phyloP scores from a whole-genome alignment of 2,113 vertebrate species.

The Strigops habroptila region DNA sequence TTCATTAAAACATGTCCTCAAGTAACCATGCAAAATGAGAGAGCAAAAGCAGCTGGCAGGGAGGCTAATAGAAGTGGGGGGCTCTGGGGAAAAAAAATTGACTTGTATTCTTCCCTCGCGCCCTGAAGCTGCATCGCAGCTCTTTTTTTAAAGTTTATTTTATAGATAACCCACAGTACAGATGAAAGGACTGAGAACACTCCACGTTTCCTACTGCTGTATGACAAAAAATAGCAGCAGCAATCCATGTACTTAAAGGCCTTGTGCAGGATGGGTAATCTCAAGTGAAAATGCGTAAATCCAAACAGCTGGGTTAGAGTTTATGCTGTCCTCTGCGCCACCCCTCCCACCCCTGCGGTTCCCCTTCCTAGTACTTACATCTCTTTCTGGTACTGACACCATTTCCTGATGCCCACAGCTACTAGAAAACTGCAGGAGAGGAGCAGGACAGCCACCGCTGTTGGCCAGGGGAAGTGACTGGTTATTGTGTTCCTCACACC shows the following conservation, averaged over 20 bases:
- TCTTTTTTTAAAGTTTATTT: neutral
- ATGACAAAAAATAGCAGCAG: neutral
- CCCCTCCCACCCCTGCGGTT: neutral
- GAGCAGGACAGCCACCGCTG: conserved; percentile 44
- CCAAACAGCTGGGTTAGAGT: neutral
- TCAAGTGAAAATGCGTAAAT: neutral
- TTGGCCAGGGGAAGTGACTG: conserved; percentile 48
- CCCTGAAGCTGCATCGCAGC: neutral
- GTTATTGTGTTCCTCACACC: neutral
- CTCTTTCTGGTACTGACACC: conserved; percentile 71
- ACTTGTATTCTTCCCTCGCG: neutral
- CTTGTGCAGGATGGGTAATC: fast-evolving
- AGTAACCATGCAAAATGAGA: conserved; percentile 11
- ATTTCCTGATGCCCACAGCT: conserved; percentile 64
- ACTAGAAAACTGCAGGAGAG: conserved; percentile 31
- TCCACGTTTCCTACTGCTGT: neutral
- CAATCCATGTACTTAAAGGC: neutral
- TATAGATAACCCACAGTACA: neutral
- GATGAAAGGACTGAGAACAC: neutral
- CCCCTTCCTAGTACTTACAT: conserved; percentile 60
- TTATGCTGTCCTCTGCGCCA: neutral
- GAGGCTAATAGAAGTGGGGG: neutral
- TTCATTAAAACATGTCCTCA: conserved; percentile 37
- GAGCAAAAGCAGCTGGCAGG: neutral
- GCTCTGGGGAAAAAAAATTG: neutral